Conservation (phyloP, 2,797 vertebrate species). For the Falco berigora region DNA sequence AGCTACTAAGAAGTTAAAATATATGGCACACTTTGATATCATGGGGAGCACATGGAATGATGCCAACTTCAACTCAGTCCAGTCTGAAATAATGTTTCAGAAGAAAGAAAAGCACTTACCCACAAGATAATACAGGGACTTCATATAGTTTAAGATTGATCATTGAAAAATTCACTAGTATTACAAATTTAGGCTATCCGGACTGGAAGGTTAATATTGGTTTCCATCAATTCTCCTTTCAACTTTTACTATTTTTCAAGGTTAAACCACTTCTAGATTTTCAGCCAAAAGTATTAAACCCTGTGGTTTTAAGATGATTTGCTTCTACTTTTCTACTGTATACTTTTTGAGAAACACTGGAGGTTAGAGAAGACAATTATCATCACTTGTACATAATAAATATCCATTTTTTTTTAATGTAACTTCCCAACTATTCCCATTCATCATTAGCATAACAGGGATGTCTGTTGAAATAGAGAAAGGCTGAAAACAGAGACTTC, state of each 20-base stretch:
- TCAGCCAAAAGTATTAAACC: background rate
- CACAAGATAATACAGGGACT: background rate
- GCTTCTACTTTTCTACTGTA: background rate
- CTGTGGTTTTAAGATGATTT: background rate
- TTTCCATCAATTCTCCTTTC: conserved; percentile 12
- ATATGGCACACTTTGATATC: conserved; percentile 41
- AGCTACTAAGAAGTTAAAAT: conserved; percentile 50
- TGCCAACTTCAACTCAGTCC: conserved; percentile 11
- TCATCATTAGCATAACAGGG: background rate
- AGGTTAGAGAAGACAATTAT: background rate
- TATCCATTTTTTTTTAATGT: background rate
- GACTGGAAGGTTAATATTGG: background rate
- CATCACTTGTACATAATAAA: background rate
- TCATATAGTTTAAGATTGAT: background rate
- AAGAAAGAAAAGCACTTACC: conserved; percentile 29
- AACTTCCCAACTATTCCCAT: background rate
- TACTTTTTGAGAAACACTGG: background rate
- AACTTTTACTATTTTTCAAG: conserved; percentile 18
- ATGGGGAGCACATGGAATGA: background rate
- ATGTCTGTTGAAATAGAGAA: background rate
- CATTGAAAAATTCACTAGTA: background rate
- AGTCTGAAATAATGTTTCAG: conserved; percentile 2
- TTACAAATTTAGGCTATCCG: background rate
- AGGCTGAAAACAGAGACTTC: background rate
- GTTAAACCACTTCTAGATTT: conserved; percentile 19